Base-by-base conservation (phyloP, 2,797 vertebrate genomes). In the Cirrhinus molitorella region DNA sequence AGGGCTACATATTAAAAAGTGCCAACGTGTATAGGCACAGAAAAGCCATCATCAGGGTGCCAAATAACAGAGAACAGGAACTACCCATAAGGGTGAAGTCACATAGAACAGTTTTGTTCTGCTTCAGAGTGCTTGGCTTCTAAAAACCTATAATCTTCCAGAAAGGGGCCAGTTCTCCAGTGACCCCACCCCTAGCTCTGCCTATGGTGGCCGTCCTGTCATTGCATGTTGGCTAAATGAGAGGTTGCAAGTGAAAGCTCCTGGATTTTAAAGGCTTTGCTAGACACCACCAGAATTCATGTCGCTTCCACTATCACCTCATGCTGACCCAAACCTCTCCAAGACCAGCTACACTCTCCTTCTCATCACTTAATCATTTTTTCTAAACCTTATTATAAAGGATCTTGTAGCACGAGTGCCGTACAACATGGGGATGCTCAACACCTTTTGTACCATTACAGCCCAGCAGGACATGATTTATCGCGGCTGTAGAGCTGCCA, bases 401-500 rank as follows among this genome's bases (percentile, higher is more conserved):
- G 49, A 55, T 59, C 51, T 79, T 51, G 59, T 80, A 80, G 51
- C 43, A 47, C 47, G 77, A 68, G 65, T 84, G 79, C 75, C 34
- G 67, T 82, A 77, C 71, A 83, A 84, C 81, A 73, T 59, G 59
- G 53, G 84, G 47, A 80, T 75, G 74, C 55, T 75, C 45, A 79
- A 81, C 80, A 82, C 79, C 79, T 82, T 77, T 78, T 84, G 79
- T 67, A 73, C 70, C 82, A 87, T 83, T 85, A 84, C 57, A 82
- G 57, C 82, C 80, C 85, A 73, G 79, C 61, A 86, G 61, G 75
- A 81, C 57, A 87, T 86, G 77, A 89, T 86, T 87, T 86, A 85
- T 86, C 66, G 47, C 1, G 21, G 78, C 28, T 73, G 51, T 79
- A 65, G 57, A 47, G 70, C 74, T 83, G 79, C 83, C 68, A 79